Evolutionary conservation across 2,113 vertebrate genomes (phyloP).

Genomic region (Bufo bufo): DNA sequence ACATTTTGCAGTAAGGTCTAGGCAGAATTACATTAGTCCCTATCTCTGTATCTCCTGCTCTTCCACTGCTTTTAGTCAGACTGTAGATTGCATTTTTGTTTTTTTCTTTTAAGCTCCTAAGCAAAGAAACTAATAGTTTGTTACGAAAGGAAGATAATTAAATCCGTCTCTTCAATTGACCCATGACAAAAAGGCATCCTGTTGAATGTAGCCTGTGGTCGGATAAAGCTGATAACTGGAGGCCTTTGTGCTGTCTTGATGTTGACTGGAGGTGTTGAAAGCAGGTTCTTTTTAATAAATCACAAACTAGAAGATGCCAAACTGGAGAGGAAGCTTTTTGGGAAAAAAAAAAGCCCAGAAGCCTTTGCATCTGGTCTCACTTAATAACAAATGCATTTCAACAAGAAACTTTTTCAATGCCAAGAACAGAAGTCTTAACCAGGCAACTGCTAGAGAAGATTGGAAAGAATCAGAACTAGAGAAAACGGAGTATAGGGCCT

Average conservation of each 20-base stretch:
- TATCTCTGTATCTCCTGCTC: too few species aligned
- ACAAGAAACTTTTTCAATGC: background rate
- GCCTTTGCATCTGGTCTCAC: background rate
- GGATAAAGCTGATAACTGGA: conserved; percentile 13
- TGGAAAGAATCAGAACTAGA: background rate
- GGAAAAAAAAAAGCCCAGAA: conserved; percentile 5
- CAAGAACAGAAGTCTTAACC: background rate
- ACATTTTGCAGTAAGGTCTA: too few species aligned
- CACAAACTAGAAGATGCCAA: conserved; percentile 20
- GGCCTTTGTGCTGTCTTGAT: conserved; percentile 25
- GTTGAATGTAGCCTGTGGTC: background rate
- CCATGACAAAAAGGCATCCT: conserved; percentile 18
- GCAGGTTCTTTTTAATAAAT: conserved; percentile 10
- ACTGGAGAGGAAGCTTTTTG: background rate
- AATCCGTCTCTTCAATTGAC: background rate
- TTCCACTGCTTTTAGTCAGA: background rate
- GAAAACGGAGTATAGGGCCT: background rate
- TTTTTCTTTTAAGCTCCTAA: background rate
- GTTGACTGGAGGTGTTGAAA: conserved; percentile 22
- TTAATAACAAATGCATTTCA: background rate
- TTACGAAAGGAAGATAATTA: background rate
- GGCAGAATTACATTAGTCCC: too few species aligned
- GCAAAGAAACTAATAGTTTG: background rate
- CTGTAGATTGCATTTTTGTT: background rate
- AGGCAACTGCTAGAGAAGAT: background rate